Conservation (phyloP, 2,888 invertebrate genomes). For the Thymelicus acteon region DNA sequence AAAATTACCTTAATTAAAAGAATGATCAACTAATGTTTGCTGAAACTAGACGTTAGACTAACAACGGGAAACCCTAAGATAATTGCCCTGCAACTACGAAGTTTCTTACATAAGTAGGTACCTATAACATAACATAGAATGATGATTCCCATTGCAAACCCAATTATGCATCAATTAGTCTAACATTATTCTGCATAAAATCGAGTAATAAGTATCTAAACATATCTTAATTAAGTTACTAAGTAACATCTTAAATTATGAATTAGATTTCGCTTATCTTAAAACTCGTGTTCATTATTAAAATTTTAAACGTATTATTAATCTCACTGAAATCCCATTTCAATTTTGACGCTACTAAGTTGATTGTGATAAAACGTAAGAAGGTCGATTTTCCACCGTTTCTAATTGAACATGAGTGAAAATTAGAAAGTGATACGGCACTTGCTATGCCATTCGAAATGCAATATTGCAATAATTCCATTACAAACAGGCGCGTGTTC, state of each 20-base stretch:
- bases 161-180: no score
- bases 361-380: neutral
- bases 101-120: no score
- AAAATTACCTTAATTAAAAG: no score
- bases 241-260: neutral
- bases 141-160: no score
- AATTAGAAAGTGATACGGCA: constrained; percentile 58
- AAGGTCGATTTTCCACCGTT: constrained; percentile 4
- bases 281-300: neutral
- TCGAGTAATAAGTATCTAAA: no score
- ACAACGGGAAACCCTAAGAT: no score
- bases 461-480: constrained; percentile 71
- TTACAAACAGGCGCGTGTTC: constrained; percentile 60
- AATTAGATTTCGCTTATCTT: neutral
- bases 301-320: neutral
- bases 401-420: constrained; percentile 43
- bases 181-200: no score
- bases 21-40: no score
- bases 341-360: neutral
- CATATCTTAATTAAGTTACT: no score
- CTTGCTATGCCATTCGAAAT: constrained; percentile 59
- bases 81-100: no score
- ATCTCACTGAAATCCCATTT: neutral
- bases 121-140: no score
- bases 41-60: no score